A percentile compares a stretch with the other conserved stretches of the same genome.
Evolutionary conservation across 1,140 invertebrate species (phyloP).

Genomic region (Bradysia coprophila): DNA sequence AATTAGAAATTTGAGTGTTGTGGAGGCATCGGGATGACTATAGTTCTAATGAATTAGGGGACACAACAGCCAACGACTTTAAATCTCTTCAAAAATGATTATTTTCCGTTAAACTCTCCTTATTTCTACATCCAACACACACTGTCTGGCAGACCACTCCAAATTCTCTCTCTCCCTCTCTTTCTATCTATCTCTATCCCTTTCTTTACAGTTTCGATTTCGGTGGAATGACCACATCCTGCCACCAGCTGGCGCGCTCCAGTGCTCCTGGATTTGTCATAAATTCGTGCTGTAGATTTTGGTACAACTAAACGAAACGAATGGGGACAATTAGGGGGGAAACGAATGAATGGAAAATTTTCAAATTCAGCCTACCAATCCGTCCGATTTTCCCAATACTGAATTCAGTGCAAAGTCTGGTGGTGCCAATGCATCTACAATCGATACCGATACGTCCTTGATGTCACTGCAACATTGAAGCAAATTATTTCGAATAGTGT

Average conservation of each 20-base stretch:
- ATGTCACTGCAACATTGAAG: constrained; percentile 47
- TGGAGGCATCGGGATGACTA: no score
- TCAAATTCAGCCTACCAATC: constrained; percentile 40
- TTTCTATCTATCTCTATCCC: no score
- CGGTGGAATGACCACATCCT: constrained; percentile 37
- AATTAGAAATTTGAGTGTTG: no score
- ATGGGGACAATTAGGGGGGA: neutral
- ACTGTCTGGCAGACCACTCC: no score
- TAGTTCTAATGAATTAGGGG: no score
- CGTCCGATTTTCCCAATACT: constrained; percentile 65
- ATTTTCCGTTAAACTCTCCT: no score
- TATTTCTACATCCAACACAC: no score
- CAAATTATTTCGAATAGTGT: constrained; percentile 38
- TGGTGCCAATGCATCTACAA: constrained; percentile 72
- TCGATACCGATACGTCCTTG: constrained; percentile 52
- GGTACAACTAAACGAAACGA: constrained; percentile 45
- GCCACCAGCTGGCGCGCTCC: constrained; percentile 62
- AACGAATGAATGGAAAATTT: constrained; percentile 2
- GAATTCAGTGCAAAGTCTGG: constrained; percentile 77
- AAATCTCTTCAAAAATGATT: no score
- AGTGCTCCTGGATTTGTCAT: constrained; percentile 47
- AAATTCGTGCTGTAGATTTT: constrained; percentile 60
- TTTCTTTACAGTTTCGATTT: constrained; percentile 1
- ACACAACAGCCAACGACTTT: no score
- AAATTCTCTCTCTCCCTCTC: no score